phyloP scores from a whole-genome alignment of 2,797 vertebrate genomes.

The Enteromius thamalakanensis region DNA sequence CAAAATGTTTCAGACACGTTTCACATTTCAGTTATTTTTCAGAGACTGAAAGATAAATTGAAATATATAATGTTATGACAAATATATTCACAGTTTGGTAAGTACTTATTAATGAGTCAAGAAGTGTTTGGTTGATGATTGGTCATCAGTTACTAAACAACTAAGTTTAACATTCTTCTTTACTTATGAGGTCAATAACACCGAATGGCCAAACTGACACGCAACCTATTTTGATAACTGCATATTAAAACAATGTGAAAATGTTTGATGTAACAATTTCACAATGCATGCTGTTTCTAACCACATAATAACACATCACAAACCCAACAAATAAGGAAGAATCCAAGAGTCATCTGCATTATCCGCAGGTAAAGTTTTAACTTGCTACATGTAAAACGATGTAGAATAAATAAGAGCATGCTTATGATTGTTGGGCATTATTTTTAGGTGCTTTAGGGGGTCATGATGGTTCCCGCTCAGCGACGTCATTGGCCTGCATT shows the following conservation, averaged over 20 bases:
- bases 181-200: not conserved
- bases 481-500: constrained; percentile 1
- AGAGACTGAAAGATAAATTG: not conserved
- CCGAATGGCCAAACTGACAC: not conserved
- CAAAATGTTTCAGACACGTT: not conserved
- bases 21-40: not conserved
- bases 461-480: constrained; percentile 26
- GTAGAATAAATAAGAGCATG: not conserved
- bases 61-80: too few species aligned
- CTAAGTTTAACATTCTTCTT: not conserved
- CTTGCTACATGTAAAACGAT: not conserved
- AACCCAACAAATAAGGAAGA: not conserved
- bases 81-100: too few species aligned
- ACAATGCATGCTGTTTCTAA: not conserved
- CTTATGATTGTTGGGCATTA: not conserved
- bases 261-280: not conserved
- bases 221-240: not conserved
- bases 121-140: not conserved
- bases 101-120: not conserved
- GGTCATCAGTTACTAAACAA: not conserved
- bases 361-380: not conserved
- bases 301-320: not conserved
- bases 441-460: constrained; percentile 17
- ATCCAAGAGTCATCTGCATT: not conserved
- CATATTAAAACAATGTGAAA: not conserved